These are phyloP conservation scores for Rhopalosiphum nymphaeae DNA, from an alignment of 2,888 invertebrate genomes.

Conservation along the genomic window DNA sequence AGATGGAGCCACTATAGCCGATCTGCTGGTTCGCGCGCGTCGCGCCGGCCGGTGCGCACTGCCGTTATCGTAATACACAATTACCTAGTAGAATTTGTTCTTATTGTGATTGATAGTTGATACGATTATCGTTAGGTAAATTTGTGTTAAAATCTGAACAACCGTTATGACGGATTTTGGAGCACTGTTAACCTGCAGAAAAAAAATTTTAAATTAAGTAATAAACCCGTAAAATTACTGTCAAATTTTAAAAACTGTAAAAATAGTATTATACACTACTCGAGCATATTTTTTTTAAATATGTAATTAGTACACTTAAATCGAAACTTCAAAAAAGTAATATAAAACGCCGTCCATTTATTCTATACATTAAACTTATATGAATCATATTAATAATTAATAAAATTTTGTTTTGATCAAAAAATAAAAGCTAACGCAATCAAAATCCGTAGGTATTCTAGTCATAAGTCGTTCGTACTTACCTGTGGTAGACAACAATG, in stretches of 20 bases:
- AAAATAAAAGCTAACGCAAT: neutral
- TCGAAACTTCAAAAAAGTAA: neutral
- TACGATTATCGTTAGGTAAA: neutral
- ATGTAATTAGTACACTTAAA: neutral
- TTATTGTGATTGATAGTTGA: neutral
- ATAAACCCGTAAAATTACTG: neutral
- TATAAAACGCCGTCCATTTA: neutral
- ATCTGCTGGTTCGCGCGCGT: slow-evolving; percentile 36
- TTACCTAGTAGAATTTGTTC: neutral
- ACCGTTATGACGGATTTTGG: neutral
- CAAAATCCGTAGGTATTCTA: neutral
- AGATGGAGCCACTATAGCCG: slow-evolving; percentile 57
- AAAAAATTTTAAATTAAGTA: neutral
- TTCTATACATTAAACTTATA: neutral
- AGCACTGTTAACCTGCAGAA: neutral
- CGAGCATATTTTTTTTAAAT: neutral
- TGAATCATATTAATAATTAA: neutral
- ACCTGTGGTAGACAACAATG: neutral
- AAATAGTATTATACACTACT: too few relatives aligned
- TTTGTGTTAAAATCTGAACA: neutral
- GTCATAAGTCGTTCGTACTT: neutral
- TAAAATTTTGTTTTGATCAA: neutral
- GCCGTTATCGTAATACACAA: neutral
- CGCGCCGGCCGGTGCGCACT: neutral
- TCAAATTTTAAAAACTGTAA: neutral